Base-by-base conservation (phyloP, 1,140 invertebrate species). In the Gonatopus flavifemur region DNA sequence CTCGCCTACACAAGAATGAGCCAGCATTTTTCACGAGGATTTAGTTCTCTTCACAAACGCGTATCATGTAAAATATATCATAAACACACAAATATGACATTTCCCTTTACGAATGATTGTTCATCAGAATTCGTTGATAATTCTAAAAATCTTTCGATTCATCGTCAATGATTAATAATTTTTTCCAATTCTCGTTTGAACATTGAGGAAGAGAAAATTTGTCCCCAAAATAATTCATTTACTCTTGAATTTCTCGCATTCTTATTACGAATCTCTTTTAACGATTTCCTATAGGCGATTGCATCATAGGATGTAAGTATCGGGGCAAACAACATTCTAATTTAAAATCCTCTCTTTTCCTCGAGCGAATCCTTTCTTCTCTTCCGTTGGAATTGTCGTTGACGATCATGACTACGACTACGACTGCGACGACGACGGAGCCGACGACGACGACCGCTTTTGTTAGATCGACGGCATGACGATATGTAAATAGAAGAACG, bases 291-390 rank as follows among this genome's bases (percentile, higher is more conserved):
- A n/a, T n/a, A n/a, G n/a, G n/a, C n/a, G n/a, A n/a, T n/a, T n/a
- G 52, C 13, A 7, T 31, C 13, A 25, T 42, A 21, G 22, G 44
- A 58, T 55, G 50, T 55, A 59, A 63, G 60, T 52, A 55, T 64
- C 61, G 60, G 45, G 16, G 57, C 52, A 64, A 64, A 64, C 57
- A 62, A 40, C 39, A 54, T 57, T 64, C 59, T 54, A 64, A 64
- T 62, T 64, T 62, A 38, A 37, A 47, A 25, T 40, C 36, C 36
- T 55, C 43, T 51, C 52, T 37, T 16, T 49, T 39, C 9, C 28
- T 22, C 48, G 33, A 30, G 19, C 24, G 24, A 42, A 43, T 36
- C 28, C 13, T 12, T 33, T n/a, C 19, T 12, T 21, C 22, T 25
- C 19, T 15, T 15, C 10, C 18, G 24, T 46, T 44, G 44, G 15